phyloP scores from a whole-genome alignment of 2,797 vertebrate species.

The Poecile montanus region DNA sequence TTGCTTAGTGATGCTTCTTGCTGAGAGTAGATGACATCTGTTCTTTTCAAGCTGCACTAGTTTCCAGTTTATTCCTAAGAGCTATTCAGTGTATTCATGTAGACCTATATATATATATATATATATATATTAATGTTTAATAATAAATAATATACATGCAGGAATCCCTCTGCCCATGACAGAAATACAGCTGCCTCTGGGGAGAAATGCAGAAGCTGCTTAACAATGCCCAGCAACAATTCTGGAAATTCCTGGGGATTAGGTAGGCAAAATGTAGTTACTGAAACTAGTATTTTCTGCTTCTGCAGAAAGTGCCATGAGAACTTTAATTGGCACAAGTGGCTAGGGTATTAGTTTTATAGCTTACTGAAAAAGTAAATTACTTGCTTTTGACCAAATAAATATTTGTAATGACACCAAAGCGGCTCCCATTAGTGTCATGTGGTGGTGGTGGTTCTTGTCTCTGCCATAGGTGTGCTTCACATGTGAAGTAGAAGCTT shows the following conservation, averaged over 20 bases:
- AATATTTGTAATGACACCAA: conserved; percentile 6
- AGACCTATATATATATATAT: background rate
- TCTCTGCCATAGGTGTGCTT: conserved; percentile 48
- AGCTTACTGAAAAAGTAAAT: conserved; percentile 50
- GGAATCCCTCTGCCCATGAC: conserved; percentile 70
- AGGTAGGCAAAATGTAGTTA: conserved; percentile 69
- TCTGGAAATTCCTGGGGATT: conserved; percentile 72
- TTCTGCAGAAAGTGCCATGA: conserved; percentile 63
- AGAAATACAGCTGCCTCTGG: conserved; percentile 71
- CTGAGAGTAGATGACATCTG: conserved; percentile 37
- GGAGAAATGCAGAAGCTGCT: conserved; percentile 72
- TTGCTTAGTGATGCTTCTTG: conserved; percentile 34
- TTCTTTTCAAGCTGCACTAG: conserved; percentile 40
- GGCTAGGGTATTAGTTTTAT: conserved; percentile 49
- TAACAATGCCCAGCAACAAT: conserved; percentile 68
- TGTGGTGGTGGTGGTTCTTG: conserved; percentile 61
- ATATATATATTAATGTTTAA: conserved; percentile 38
- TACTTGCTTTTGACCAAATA: conserved; percentile 47
- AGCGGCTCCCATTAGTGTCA: conserved; percentile 35
- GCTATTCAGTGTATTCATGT: conserved; percentile 37
- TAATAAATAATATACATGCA: conserved; percentile 64
- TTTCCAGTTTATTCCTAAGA: conserved; percentile 46
- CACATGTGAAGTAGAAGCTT: conserved; percentile 37
- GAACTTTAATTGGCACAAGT: conserved; percentile 41
- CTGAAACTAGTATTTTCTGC: conserved; percentile 64